A percentile compares a stretch with the other conserved stretches of the same genome.
phyloP scores from a whole-genome alignment of 2,888 invertebrate genomes.

The Hetaerina titia region DNA sequence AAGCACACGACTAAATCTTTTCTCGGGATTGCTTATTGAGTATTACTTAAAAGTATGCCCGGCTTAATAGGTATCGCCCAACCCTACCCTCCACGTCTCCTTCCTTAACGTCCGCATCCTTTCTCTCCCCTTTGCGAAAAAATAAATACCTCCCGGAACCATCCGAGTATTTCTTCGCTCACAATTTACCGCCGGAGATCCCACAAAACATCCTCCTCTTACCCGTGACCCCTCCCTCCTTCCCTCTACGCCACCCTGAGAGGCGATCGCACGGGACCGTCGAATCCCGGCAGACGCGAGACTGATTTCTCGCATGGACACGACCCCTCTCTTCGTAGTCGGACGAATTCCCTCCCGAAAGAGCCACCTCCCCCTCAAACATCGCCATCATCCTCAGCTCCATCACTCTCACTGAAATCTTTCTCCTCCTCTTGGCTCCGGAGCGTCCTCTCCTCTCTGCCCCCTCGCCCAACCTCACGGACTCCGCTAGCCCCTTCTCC shows the following conservation, averaged over 20 bases:
- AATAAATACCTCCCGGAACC: neutral
- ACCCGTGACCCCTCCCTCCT: neutral
- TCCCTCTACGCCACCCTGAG: too few relatives aligned
- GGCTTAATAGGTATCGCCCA: neutral
- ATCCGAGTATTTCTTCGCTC: neutral
- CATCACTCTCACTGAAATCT: slow-evolving; percentile 60
- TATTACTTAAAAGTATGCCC: neutral
- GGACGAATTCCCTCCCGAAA: neutral
- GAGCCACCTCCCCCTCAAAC: slow-evolving; percentile 1
- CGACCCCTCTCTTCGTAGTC: too few relatives aligned
- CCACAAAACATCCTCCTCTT: neutral
- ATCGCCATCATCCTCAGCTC: slow-evolving; percentile 57
- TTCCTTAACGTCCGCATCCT: neutral
- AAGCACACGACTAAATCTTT: neutral
- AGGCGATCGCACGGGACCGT: neutral
- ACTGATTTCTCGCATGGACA: neutral
- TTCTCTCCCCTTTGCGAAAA: neutral
- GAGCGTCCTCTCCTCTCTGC: neutral
- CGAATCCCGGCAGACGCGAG: neutral
- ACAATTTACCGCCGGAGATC: too few relatives aligned
- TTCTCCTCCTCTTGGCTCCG: neutral
- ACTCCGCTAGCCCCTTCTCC: neutral
- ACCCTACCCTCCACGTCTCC: neutral
- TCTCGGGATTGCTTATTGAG: neutral
- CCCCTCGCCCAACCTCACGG: neutral